Base-by-base conservation (phyloP, 2,113 vertebrate species). In the Cairina moschata region DNA sequence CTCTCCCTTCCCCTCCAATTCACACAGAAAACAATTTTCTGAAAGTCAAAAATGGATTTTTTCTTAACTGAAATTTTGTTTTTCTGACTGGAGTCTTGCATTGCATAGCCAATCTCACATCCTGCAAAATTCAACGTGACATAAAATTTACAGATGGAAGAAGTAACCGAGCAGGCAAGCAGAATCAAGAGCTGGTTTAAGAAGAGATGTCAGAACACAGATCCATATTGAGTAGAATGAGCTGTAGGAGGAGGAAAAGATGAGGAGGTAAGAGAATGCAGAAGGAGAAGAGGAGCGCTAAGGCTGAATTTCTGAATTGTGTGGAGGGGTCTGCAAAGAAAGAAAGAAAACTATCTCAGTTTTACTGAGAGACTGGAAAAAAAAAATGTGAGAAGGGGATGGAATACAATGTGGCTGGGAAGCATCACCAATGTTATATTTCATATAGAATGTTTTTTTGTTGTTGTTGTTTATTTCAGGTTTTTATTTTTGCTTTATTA, bases 331-430 rank as follows among this genome's bases (percentile, higher is more conserved):
- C 3, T 1, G 9, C 46, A 83, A 55, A 77, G 55, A 52, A 89
- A 73, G 89, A 16, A 7, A 73, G 89, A 16, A 7, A 36, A 17
- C 7, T 5, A 1, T 16, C 13, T 38, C 28, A 20, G 17, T 81
- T 86, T 7, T 36, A 54, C 3, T 3, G 50, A 20, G 29, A 55
- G 42, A 36, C 22, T 60, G 59, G 38, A 86, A 80, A 88, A 11
- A 11, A 1, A 10, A 59, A 4, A 44, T 0, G 1, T 0, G 8
- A 67, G 67, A 63, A 63, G 22, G 17, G 15, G 25, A 25, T 0
- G 0, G 17, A 26, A 42, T 36, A 56, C 92, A 76, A 65, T 23
- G 11, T 63, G 56, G 3, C 44, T 25, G 13, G 28, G n/a, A 44
- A 16, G 9, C 12, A 11, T 1, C 7, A 38, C 66, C 32, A 56